Conservation (phyloP, 2,888 invertebrate genomes). For the Amphipoea lucens region DNA sequence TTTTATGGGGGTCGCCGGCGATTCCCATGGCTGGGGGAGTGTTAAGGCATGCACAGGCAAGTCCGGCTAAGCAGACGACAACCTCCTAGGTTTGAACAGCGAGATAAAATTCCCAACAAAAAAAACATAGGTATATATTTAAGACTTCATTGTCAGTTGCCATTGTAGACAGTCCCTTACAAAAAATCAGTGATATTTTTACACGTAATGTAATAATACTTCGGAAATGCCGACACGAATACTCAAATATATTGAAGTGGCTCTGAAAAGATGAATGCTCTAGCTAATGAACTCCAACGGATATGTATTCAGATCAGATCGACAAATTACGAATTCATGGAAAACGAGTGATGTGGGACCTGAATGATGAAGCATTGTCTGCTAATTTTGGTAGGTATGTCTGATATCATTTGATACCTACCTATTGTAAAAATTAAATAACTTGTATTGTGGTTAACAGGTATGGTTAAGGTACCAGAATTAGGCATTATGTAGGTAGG, state of each 20-base stretch:
- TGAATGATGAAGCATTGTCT: constrained; percentile 48
- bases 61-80: too few relatives aligned
- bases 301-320: constrained; percentile 52
- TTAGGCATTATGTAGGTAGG: neutral
- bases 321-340: constrained; percentile 59
- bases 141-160: too few relatives aligned
- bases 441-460: neutral
- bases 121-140: neutral
- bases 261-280: constrained; percentile 60
- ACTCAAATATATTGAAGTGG: constrained; percentile 66
- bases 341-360: constrained; percentile 38
- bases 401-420: constrained; percentile 9
- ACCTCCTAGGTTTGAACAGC: too few relatives aligned
- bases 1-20: too few relatives aligned
- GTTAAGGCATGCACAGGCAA: too few relatives aligned
- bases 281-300: constrained; percentile 64
- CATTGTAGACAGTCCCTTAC: neutral
- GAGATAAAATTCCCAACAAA: neutral
- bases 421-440: neutral
- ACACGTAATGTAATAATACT: constrained; percentile 50
- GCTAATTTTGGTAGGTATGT: constrained; percentile 15
- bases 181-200: constrained; percentile 52
- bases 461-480: neutral
- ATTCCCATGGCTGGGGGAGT: too few relatives aligned
- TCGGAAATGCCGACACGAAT: constrained; percentile 65